phyloP scores from a whole-genome alignment of 2,888 invertebrate species.

The Macrosoma leucophasiata region DNA sequence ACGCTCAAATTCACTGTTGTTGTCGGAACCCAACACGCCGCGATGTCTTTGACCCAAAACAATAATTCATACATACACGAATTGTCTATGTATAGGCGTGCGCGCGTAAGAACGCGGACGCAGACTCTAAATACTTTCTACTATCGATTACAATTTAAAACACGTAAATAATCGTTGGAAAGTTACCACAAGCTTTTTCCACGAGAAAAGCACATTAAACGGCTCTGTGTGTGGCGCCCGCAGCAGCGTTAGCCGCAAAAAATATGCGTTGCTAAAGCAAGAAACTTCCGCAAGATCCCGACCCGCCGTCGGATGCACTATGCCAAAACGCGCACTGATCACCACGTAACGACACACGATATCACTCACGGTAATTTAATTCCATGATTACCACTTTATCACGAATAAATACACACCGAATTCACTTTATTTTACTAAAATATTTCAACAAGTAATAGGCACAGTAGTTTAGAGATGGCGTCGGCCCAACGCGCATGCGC shows the following conservation, averaged over 20 bases:
- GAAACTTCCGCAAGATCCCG: conserved; percentile 67
- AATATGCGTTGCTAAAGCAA: conserved; percentile 69
- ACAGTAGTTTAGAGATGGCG: conserved; percentile 74
- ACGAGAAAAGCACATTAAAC: conserved; percentile 55
- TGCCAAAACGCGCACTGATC: conserved; percentile 39
- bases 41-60: conserved; percentile 71
- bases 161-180: conserved; percentile 36
- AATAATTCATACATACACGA: conserved; percentile 62
- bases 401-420: conserved; percentile 47
- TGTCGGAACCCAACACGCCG: conserved; percentile 47
- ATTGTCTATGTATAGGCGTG: conserved; percentile 44
- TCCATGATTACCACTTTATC: conserved; percentile 57
- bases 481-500: conserved; percentile 76
- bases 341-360: conserved; percentile 43
- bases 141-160: conserved; percentile 33
- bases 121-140: conserved; percentile 38
- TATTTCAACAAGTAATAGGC: conserved; percentile 47
- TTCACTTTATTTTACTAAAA: conserved; percentile 54
- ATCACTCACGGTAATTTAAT: conserved; percentile 45
- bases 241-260: conserved; percentile 63
- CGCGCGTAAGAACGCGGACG: conserved; percentile 61
- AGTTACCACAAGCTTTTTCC: conserved; percentile 56
- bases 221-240: conserved; percentile 42
- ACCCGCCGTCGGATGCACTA: conserved; percentile 46
- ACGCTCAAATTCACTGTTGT: conserved; percentile 48